Evolutionary conservation across 2,113 vertebrate genomes (phyloP).

Genomic region (Rhipidura dahli): DNA sequence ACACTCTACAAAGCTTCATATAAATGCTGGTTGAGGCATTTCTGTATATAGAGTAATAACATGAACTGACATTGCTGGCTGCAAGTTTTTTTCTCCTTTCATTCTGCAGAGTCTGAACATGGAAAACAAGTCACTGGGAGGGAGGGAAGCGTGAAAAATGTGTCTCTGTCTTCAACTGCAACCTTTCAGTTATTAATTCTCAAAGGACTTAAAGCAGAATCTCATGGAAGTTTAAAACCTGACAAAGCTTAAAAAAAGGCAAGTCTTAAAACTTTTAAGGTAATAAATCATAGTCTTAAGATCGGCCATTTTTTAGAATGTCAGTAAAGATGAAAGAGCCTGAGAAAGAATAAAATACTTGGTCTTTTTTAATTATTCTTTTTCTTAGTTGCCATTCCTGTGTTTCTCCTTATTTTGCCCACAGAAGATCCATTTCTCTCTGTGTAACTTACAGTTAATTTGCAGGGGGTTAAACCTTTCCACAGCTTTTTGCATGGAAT

Average conservation of each 20-base stretch:
- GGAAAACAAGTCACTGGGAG: slow-evolving; percentile 28
- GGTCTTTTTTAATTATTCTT: slow-evolving; percentile 9
- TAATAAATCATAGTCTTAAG: slow-evolving; percentile 38
- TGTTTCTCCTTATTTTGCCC: background rate
- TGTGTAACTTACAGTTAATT: background rate
- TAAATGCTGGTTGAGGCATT: slow-evolving; percentile 44
- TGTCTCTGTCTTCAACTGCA: slow-evolving; percentile 34
- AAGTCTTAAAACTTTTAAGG: slow-evolving; percentile 8
- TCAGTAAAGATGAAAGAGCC: slow-evolving; percentile 30
- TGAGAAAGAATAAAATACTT: slow-evolving; percentile 35
- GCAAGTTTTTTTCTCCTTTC: background rate
- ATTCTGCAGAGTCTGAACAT: background rate
- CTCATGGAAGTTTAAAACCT: slow-evolving; percentile 10
- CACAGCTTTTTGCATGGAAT: background rate
- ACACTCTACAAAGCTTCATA: background rate
- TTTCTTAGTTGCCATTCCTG: background rate
- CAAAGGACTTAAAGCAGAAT: slow-evolving; percentile 15
- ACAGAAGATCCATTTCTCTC: background rate
- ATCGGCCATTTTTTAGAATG: slow-evolving; percentile 1
- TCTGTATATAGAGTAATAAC: slow-evolving; percentile 28
- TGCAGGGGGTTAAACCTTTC: background rate
- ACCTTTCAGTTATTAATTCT: slow-evolving; percentile 37
- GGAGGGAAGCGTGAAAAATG: slow-evolving; percentile 30
- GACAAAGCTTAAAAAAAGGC: background rate
- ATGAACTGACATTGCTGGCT: slow-evolving; percentile 17